Percentiles rank a stretch among this genome's conserved stretches.
Evolutionary conservation across 2,888 invertebrate species (phyloP).

Genomic region (Margaritifera margaritifera): DNA sequence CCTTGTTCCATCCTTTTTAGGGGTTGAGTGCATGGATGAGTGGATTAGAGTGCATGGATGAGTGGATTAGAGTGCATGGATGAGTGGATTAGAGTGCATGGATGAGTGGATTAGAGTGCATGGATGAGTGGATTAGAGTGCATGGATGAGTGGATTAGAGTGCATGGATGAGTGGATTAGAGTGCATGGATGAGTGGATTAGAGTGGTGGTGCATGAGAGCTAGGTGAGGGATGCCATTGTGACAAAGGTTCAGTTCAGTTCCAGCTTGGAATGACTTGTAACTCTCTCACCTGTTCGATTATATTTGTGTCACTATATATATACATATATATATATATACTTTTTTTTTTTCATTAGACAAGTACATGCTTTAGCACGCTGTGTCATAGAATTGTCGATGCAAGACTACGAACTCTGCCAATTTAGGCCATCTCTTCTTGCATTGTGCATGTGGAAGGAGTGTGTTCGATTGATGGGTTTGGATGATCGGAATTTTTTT

Average conservation of each 20-base stretch:
- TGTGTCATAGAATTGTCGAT: slow-evolving; percentile 55
- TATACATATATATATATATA: neutral
- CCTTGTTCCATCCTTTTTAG: too few relatives aligned
- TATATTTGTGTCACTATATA: neutral
- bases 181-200: too few relatives aligned
- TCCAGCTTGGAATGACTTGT: neutral
- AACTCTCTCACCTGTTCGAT: neutral
- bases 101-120: too few relatives aligned
- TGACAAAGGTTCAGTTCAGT: neutral
- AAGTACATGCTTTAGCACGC: slow-evolving; percentile 46
- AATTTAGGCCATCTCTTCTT: slow-evolving; percentile 54
- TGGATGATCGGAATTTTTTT: slow-evolving; percentile 40
- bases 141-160: too few relatives aligned
- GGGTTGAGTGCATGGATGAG: too few relatives aligned
- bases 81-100: too few relatives aligned
- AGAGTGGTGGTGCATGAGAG: too few relatives aligned
- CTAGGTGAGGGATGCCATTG: neutral
- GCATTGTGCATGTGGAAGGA: slow-evolving; percentile 56
- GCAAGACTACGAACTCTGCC: slow-evolving; percentile 58
- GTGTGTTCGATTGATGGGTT: slow-evolving; percentile 37
- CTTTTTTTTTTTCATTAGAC: slow-evolving; percentile 21
- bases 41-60: too few relatives aligned
- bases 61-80: too few relatives aligned
- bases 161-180: too few relatives aligned
- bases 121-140: too few relatives aligned